Base-by-base conservation (phyloP, 2,797 vertebrate genomes). In the Myotis pilosus region DNA sequence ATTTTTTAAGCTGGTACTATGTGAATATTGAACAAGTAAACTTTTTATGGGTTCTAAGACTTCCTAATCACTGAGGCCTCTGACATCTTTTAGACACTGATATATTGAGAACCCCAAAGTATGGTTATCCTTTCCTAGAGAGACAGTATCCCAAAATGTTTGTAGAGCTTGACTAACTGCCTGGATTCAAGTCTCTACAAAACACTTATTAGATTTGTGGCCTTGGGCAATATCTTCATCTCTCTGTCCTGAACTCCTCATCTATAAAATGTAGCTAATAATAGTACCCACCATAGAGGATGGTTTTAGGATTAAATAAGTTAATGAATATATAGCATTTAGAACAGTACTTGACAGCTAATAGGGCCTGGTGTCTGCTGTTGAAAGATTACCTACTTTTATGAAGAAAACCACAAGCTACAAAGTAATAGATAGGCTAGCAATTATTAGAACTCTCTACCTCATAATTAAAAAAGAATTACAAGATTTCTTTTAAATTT, bases 361-460 rank as follows among this genome's bases (percentile, higher is more conserved):
- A 62, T 57, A 47, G 5, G 71, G 12, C 57, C 44, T 90, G 51
- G 20, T 66, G n/a, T 91, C 95, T 83, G 28, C 51, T 71, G 20
- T 69, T 74, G 62, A 85, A 80, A 92, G 66, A 69, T 57, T 83
- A 71, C n/a, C 23, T 51, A 53, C 12, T 88, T 78, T 85, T 33
- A 79, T 88, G 51, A 92, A 78, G 76, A 92, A 88, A 92, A 92
- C 33, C 23, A 86, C 9, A 93, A 60, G 66, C 44, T 86, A 10
- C n/a, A 79, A 64, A 89, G 22, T 66, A 88, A 64, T 79, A 89
- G 38, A 92, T 17, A 87, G 33, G 66, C 68, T 79, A 66, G 44
- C 20, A 89, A 72, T 82, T 82, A 83, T 38, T 87, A 80, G 57
- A 90, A 66, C n/a, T 68, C 11, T 83, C 30, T 64, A 47, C 17